Base-by-base conservation (phyloP, 2,888 invertebrate species). In the Lomographa bimaculata region DNA sequence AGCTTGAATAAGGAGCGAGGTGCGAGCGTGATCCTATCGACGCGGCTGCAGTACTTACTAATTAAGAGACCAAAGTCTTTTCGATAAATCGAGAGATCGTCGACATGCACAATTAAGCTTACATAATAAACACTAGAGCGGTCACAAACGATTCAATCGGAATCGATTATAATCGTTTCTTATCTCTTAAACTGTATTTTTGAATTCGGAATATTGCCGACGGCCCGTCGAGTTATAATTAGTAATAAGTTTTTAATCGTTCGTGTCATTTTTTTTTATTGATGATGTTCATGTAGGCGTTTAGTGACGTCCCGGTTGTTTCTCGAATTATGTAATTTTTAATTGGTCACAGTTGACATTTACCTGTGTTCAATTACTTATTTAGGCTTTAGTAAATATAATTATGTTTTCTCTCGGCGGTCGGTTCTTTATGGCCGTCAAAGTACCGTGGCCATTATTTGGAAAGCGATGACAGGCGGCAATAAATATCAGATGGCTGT, bases 191-290 rank as follows among this genome's bases (percentile, higher is more conserved):
- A n/a, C n/a, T n/a, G n/a, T n/a, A n/a, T n/a, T n/a, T 79, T 76
- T 68, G 72, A 76, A 81, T 78, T 72, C 64, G 68, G 72, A 76
- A 71, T 68, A 69, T 68, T 57, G n/a, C n/a, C 56, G 72, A 65
- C 70, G 64, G 66, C 85, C 80, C 68, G 81, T 71, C 60, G 82
- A 28, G 76, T 46, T 52, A 53, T 80, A 72, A 81, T 83, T 75
- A 80, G 73, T 74, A 66, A 73, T 80, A 72, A 78, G 78, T 77
- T 77, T 79, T 77, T 77, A 77, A 80, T 79, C 75, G 74, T 61
- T 66, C 17, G 7, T 14, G 56, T 59, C 56, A 66, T 72, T 69
- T 63, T 62, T 65, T 65, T 64, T n/a, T 64, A 63, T 61, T 58
- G 58, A 26, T 30, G 36, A 40, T 41, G 21, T 16, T 28, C 28